phyloP scores from a whole-genome alignment of 2,797 vertebrate genomes.

The Spinibarbus caldwelli region DNA sequence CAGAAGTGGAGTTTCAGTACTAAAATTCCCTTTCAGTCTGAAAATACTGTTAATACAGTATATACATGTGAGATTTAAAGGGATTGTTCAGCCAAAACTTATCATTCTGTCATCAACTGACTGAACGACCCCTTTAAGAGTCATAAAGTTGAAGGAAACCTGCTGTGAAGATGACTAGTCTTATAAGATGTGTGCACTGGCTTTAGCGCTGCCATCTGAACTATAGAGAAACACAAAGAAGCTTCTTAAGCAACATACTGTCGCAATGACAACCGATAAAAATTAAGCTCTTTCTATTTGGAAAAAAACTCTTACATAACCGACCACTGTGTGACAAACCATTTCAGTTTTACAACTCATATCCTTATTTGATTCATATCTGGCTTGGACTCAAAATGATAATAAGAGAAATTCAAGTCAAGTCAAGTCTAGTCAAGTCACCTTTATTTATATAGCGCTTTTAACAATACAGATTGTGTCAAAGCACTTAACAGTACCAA shows the following conservation, averaged over 20 bases:
- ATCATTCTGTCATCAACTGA: no score
- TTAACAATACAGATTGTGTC: no score
- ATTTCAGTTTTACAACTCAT: slow-evolving; percentile 43
- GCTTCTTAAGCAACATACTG: slow-evolving; percentile 80
- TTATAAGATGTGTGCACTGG: slow-evolving; percentile 54
- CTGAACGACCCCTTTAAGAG: background rate
- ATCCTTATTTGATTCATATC: background rate
- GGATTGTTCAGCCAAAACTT: background rate
- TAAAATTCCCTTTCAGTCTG: background rate
- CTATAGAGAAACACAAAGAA: slow-evolving; percentile 76
- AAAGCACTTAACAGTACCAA: no score
- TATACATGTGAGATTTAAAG: no score
- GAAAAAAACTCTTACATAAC: slow-evolving; percentile 80
- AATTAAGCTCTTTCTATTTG: slow-evolving; percentile 78
- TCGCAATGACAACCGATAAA: slow-evolving; percentile 83
- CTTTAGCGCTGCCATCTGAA: slow-evolving; percentile 65
- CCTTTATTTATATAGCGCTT: no score
- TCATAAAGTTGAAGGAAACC: slow-evolving; percentile 46
- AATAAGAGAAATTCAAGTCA: background rate
- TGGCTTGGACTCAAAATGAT: background rate
- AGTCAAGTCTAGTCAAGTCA: no score
- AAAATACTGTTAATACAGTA: background rate
- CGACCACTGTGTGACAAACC: slow-evolving; percentile 63
- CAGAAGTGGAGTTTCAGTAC: no score
- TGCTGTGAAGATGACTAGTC: background rate